Percentiles rank a stretch among this genome's conserved stretches.
Evolutionary conservation across 2,888 invertebrate genomes (phyloP).

Genomic region (Scrobipalpa costella): DNA sequence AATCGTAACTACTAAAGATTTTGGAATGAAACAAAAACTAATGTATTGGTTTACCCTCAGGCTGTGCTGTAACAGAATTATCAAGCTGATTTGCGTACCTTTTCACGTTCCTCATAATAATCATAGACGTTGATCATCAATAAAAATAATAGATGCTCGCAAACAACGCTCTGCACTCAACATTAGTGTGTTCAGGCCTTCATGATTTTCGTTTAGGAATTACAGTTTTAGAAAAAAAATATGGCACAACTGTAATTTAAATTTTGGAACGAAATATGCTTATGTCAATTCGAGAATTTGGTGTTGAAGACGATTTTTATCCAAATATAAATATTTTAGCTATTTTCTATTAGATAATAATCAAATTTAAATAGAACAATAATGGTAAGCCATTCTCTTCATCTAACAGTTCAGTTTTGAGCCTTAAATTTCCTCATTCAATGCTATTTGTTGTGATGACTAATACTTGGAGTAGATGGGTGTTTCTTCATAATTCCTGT

Average conservation of each 20-base stretch:
- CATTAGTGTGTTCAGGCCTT: too few relatives aligned
- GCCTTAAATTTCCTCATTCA: background rate
- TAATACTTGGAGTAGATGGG: conserved; percentile 60
- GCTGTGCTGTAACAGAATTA: too few relatives aligned
- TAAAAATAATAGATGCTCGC: too few relatives aligned
- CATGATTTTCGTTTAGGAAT: background rate
- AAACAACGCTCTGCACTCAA: too few relatives aligned
- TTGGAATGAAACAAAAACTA: too few relatives aligned
- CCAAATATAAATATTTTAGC: conserved; percentile 36
- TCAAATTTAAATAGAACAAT: conserved; percentile 24
- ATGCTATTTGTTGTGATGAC: conserved; percentile 69
- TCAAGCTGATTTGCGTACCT: too few relatives aligned
- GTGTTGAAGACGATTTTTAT: conserved; percentile 29
- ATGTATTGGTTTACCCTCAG: too few relatives aligned
- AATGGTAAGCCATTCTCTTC: conserved; percentile 40
- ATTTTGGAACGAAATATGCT: conserved; percentile 34
- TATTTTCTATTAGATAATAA: conserved; percentile 36
- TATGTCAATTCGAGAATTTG: conserved; percentile 33
- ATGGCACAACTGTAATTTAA: background rate
- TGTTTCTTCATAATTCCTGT: conserved; percentile 43
- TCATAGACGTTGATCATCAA: too few relatives aligned
- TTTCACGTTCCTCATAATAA: too few relatives aligned
- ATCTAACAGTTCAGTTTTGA: background rate
- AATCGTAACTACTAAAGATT: too few relatives aligned
- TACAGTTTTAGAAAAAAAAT: background rate